These are phyloP conservation scores for Spea hammondii DNA, from an alignment of 2,797 vertebrate genomes.

Conservation along the genomic window DNA sequence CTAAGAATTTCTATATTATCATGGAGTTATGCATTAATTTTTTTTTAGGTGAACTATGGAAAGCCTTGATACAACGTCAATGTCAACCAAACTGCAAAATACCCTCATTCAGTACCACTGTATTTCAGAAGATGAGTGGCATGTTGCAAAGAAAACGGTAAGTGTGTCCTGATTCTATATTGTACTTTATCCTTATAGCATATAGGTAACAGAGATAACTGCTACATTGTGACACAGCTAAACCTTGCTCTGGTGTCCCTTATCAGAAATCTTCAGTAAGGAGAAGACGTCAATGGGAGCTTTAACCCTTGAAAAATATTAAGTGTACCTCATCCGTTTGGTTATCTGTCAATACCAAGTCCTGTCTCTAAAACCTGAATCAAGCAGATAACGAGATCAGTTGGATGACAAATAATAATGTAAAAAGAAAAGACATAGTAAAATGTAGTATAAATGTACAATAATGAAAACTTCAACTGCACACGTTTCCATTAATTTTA, in stretches of 20 bases:
- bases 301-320: background rate
- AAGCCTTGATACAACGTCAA: constrained; percentile 43
- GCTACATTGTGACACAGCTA: background rate
- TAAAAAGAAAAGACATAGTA: too few species aligned
- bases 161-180: constrained; percentile 40
- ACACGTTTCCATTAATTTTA: too few species aligned
- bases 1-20: too few species aligned
- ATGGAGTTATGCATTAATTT: background rate
- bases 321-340: background rate
- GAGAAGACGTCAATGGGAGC: background rate
- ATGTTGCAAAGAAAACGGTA: constrained; percentile 66
- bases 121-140: constrained; percentile 65
- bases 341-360: background rate
- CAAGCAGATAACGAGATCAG: too few species aligned
- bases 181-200: background rate
- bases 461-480: too few species aligned
- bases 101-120: constrained; percentile 68
- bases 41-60: constrained; percentile 63
- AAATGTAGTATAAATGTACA: too few species aligned
- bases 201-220: background rate
- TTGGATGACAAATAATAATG: too few species aligned
- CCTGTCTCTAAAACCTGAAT: too few species aligned
- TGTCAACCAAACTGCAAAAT: constrained; percentile 64
- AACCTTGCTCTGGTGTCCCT: constrained; percentile 7
- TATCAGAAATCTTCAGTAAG: constrained; percentile 1